Conservation (phyloP, 1,140 invertebrate genomes). For the Diorhabda sublineata region DNA sequence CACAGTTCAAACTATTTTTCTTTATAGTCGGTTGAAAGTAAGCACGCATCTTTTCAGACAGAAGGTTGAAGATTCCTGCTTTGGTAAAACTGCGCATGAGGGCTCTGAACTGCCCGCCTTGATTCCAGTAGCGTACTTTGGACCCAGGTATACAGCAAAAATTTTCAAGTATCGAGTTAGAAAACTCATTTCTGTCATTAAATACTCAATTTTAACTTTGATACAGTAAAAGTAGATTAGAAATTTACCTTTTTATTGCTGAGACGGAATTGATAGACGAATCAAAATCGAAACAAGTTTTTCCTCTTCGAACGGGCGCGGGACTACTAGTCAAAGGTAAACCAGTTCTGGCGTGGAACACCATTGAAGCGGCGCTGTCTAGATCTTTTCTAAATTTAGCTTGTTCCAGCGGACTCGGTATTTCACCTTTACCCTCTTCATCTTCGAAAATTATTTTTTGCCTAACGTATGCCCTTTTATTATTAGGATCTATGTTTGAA, state of each 20-base stretch:
- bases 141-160: too few relatives aligned
- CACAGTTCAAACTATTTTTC: too few relatives aligned
- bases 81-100: too few relatives aligned
- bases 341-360: conserved; percentile 78
- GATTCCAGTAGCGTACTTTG: too few relatives aligned
- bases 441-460: conserved; percentile 37
- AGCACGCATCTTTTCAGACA: too few relatives aligned
- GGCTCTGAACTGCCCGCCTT: too few relatives aligned
- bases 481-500: conserved; percentile 28
- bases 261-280: conserved; percentile 74
- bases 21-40: too few relatives aligned
- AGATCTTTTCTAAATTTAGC: conserved; percentile 70
- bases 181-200: too few relatives aligned
- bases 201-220: too few relatives aligned
- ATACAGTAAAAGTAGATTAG: too few relatives aligned
- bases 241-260: conserved; percentile 72
- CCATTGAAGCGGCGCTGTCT: conserved; percentile 76
- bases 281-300: conserved; percentile 80
- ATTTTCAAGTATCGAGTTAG: too few relatives aligned
- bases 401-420: conserved; percentile 67
- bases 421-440: conserved; percentile 31
- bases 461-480: conserved; percentile 22
- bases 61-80: too few relatives aligned
- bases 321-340: conserved; percentile 84
- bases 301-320: conserved; percentile 72